A percentile compares a stretch with the other conserved stretches of the same genome.
These are phyloP conservation scores for Danio choprae DNA, from an alignment of 2,797 vertebrate species.

Conservation along the genomic window DNA sequence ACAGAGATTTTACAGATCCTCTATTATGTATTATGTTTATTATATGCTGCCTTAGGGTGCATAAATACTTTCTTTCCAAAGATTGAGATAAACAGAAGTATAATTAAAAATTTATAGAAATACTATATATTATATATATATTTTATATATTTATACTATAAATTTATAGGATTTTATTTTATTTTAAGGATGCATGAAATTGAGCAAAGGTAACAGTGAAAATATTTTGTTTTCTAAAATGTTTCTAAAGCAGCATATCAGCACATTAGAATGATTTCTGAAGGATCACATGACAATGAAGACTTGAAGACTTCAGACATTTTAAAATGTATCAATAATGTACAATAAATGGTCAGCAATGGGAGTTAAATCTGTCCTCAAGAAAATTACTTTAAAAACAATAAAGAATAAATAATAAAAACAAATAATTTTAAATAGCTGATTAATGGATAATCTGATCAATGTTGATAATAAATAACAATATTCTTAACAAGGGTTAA, in stretches of 20 bases:
- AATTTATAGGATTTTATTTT: too few relatives aligned
- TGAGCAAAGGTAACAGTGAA: not conserved
- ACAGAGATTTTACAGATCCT: not conserved
- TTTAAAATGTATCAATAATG: not conserved
- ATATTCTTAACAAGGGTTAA: too few relatives aligned
- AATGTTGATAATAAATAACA: too few relatives aligned
- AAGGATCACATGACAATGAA: not conserved
- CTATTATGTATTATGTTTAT: not conserved
- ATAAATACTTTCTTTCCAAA: not conserved
- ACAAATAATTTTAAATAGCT: too few relatives aligned
- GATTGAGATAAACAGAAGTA: not conserved
- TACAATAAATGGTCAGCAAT: too few relatives aligned
- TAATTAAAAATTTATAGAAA: too few relatives aligned
- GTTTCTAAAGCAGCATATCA: not conserved
- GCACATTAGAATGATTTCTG: not conserved
- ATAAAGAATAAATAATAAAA: too few relatives aligned
- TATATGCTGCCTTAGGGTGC: not conserved
- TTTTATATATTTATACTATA: too few relatives aligned
- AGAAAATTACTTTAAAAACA: too few relatives aligned
- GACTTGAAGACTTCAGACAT: not conserved
- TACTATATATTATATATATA: too few relatives aligned
- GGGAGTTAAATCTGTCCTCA: too few relatives aligned
- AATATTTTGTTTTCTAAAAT: not conserved
- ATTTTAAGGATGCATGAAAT: not conserved
- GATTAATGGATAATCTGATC: too few relatives aligned